phyloP scores from a whole-genome alignment of 2,113 vertebrate species.

The Myanophis thanlyinensis region DNA sequence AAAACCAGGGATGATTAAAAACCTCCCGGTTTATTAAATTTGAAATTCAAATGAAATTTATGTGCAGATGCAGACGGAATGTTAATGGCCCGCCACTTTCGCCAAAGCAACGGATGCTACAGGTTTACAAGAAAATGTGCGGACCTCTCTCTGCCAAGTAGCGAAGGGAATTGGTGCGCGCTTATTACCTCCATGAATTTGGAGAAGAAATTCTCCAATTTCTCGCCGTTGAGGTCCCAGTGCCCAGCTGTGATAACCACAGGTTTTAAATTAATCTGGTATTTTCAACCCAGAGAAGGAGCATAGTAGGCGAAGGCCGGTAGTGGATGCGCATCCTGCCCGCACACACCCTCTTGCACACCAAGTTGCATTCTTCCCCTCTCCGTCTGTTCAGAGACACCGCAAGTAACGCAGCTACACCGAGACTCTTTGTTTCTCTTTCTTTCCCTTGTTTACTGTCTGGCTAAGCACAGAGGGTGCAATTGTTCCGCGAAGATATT shows the following conservation, averaged over 20 bases:
- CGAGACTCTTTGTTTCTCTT: not conserved
- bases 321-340: conserved; percentile 26
- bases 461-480: not conserved
- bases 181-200: conserved; percentile 49
- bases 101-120: conserved; percentile 72
- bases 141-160: conserved; percentile 53
- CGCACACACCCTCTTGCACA: conserved; percentile 20
- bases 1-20: conserved; percentile 99
- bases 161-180: not conserved
- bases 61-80: conserved; percentile 89
- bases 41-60: conserved; percentile 99
- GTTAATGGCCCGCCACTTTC: conserved; percentile 84
- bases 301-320: conserved; percentile 36
- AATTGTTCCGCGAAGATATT: conserved; percentile 26
- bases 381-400: conserved; percentile 24
- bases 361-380: conserved; percentile 40
- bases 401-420: not conserved
- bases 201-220: not conserved
- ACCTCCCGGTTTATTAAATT: conserved; percentile 99
- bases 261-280: conserved; percentile 38
- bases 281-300: conserved; percentile 25
- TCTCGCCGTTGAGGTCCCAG: not conserved
- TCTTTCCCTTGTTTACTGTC: conserved; percentile 13
- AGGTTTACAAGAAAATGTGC: conserved; percentile 77
- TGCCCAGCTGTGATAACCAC: conserved; percentile 45